Conservation (phyloP, 2,113 vertebrate species). For the Eidolon helvum region DNA sequence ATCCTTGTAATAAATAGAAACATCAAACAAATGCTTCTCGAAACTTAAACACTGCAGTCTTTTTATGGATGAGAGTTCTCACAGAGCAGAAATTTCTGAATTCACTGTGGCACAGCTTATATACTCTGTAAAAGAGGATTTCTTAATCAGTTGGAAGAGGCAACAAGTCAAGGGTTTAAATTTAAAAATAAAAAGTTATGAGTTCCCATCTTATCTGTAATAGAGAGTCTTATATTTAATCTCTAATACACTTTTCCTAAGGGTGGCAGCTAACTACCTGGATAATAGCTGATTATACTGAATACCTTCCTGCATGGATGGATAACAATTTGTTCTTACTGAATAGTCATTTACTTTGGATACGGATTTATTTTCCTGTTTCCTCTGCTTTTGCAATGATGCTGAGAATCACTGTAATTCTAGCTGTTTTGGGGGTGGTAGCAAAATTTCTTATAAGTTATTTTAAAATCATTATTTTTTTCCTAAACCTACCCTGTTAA, state of each 20-base stretch:
- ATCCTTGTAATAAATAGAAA: neutral
- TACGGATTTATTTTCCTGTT: neutral
- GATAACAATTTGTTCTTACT: neutral
- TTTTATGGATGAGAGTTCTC: neutral
- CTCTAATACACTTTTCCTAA: neutral
- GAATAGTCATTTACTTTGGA: neutral
- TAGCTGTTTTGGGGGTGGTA: neutral
- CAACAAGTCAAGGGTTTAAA: neutral
- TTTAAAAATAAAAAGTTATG: neutral
- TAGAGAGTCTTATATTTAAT: neutral
- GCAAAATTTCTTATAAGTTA: neutral
- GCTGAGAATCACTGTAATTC: neutral
- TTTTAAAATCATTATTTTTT: neutral
- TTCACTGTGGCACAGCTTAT: too few species aligned
- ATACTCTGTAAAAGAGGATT: neutral
- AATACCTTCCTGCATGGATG: neutral
- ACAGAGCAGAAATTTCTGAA: neutral
- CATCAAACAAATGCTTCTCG: neutral
- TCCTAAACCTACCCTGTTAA: neutral
- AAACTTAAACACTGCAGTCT: neutral
- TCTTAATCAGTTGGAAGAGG: neutral
- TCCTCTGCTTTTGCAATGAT: neutral
- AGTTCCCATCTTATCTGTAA: neutral
- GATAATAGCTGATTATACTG: neutral
- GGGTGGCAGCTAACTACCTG: neutral